Conservation (phyloP, 2,113 vertebrate species). For the Tonatia bakeri region DNA sequence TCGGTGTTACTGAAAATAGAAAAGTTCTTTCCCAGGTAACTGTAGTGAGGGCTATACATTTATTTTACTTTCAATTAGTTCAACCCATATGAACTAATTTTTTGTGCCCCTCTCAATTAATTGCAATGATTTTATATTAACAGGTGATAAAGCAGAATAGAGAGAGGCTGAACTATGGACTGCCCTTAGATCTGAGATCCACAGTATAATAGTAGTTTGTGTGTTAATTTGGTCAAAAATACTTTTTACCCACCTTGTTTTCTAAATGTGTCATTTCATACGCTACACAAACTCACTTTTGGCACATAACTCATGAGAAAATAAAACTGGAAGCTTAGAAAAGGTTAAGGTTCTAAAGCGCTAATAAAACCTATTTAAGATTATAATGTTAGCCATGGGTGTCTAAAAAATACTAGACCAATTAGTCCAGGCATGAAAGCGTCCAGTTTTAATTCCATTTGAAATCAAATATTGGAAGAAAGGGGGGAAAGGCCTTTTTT, state of each 20-base stretch:
- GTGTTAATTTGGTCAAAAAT: neutral
- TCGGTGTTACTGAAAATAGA: neutral
- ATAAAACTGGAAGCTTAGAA: neutral
- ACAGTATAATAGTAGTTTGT: neutral
- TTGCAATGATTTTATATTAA: neutral
- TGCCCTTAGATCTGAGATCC: neutral
- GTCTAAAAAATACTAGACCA: neutral
- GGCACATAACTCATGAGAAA: neutral
- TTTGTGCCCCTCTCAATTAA: neutral
- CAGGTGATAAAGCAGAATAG: neutral
- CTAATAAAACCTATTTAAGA: neutral
- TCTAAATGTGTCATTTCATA: neutral
- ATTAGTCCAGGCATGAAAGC: neutral
- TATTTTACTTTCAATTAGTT: neutral
- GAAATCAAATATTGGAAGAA: neutral
- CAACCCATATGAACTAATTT: neutral
- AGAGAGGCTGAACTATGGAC: neutral
- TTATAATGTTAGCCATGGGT: neutral
- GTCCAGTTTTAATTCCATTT: neutral
- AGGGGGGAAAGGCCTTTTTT: neutral
- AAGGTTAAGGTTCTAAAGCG: neutral
- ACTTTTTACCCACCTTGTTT: neutral
- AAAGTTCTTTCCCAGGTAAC: neutral
- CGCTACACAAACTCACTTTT: neutral
- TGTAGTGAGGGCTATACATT: neutral